Percentiles rank a stretch among this genome's conserved stretches.
Conservation (phyloP, 2,113 vertebrate genomes). For the Ptyas mucosa region DNA sequence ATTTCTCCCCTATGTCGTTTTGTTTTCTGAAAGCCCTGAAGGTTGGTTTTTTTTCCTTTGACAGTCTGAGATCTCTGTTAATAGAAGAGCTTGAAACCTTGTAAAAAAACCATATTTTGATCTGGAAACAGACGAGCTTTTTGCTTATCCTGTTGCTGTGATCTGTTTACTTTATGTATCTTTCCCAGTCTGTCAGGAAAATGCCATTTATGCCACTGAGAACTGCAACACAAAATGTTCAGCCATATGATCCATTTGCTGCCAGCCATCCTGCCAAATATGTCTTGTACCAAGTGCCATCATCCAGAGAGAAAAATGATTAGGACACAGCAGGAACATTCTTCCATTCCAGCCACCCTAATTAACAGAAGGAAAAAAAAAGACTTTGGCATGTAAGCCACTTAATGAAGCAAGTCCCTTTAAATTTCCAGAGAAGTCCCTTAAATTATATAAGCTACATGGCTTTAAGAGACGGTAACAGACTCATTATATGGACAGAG, state of each 20-base stretch:
- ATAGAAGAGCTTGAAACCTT: background rate
- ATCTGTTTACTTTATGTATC: conserved; percentile 34
- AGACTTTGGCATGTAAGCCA: background rate
- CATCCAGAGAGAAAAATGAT: accelerated
- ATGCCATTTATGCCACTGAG: conserved; percentile 3
- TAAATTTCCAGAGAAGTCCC: background rate
- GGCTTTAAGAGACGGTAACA: background rate
- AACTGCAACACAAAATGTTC: background rate
- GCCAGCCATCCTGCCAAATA: background rate
- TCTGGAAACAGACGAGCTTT: conserved; percentile 3
- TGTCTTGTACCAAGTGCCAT: background rate
- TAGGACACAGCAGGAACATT: background rate
- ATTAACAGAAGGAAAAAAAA: background rate
- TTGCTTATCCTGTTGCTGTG: background rate
- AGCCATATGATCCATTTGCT: accelerated
- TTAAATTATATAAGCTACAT: background rate
- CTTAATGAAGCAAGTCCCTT: background rate
- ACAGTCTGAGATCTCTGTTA: conserved; percentile 2
- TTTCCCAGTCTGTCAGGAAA: conserved; percentile 31
- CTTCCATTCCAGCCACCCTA: background rate
- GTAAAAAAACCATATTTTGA: conserved; percentile 2
- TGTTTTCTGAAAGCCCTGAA: background rate
- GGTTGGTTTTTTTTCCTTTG: background rate
- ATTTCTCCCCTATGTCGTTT: background rate
- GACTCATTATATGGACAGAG: background rate